Base-by-base conservation (phyloP, 1,140 invertebrate species). In the Marisa cornuarietis region DNA sequence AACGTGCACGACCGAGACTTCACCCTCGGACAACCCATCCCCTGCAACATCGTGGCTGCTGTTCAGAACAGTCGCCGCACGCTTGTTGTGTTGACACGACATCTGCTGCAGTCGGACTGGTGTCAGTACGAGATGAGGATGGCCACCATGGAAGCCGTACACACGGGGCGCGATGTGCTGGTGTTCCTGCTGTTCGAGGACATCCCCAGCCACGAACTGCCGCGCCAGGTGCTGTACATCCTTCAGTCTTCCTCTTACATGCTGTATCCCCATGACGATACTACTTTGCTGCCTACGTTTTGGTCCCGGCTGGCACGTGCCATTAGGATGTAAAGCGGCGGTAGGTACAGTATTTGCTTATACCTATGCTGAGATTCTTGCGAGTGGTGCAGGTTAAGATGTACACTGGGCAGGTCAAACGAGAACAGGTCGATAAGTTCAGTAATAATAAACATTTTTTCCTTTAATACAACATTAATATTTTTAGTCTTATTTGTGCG, bases 81-180 rank as follows among this genome's bases (percentile, higher is more conserved):
- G 18, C 87, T 95, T 61, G 87, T 94, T 52, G 87, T 95, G 22
- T 91, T 95, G 52, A 94, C 93, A 75, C 91, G 93, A 82, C 90
- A 91, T 66, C 94, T 94, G 87, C 91, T 93, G 0, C 92, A 92
- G 79, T 94, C 93, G 24, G 92, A 94, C 49, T 95, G 94, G 94
- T 94, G 94, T 85, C 83, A 92, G 61, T 94, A 93, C 92, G 93
- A 94, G 85, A 92, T 84, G 61, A 63, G 82, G 54, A 84, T 84
- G 81, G 83, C 83, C 14, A 65, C 62, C 1, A 80, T 82, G 79
- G 83, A 84, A 66, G 62, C 62, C 24, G 54, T 79, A 24, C 51
- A 80, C 31, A 82, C 71, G 9, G 81, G 79, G 49, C 52, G 81
- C 18, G 63, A 75, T 8, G 76, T 82, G 11, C 26, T 84, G 0